Evolutionary conservation across 2,888 invertebrate species (phyloP).

Genomic region (Amblyjoppa fuscipennis): DNA sequence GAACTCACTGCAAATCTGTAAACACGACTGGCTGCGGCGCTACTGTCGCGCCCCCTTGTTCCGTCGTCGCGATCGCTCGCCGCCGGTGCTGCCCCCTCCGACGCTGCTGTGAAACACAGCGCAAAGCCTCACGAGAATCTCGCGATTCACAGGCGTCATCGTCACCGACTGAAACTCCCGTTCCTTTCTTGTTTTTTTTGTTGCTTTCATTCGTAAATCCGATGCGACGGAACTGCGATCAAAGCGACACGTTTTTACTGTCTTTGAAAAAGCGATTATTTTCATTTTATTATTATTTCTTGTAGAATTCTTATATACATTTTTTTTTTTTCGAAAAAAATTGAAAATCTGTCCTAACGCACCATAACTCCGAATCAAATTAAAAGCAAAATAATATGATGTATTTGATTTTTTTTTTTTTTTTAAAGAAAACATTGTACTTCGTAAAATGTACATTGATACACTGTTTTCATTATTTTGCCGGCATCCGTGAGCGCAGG

Average conservation of each 20-base stretch:
- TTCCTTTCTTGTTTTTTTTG: neutral
- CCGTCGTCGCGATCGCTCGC: constrained; percentile 21
- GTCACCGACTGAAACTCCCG: neutral
- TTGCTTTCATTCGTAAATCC: neutral
- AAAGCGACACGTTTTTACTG: neutral
- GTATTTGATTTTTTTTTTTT: neutral
- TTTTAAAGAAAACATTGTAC: constrained; percentile 13
- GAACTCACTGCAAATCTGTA: constrained; percentile 84
- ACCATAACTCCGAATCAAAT: neutral
- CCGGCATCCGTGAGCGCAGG: constrained; percentile 3
- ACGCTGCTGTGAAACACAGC: neutral
- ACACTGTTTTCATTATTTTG: constrained; percentile 35
- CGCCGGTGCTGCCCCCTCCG: constrained; percentile 1
- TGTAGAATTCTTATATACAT: too few species aligned
- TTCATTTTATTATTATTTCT: neutral
- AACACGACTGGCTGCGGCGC: constrained; percentile 81
- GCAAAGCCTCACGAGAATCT: neutral
- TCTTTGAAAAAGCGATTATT: neutral
- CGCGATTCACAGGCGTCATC: constrained; percentile 15
- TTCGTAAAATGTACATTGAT: constrained; percentile 50
- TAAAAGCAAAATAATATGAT: neutral
- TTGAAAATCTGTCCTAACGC: neutral
- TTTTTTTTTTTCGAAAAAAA: neutral
- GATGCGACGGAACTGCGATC: neutral
- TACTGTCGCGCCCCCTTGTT: constrained; percentile 67